Base-by-base conservation (phyloP, 2,113 vertebrate species). In the Gnathonemus longibarbis region DNA sequence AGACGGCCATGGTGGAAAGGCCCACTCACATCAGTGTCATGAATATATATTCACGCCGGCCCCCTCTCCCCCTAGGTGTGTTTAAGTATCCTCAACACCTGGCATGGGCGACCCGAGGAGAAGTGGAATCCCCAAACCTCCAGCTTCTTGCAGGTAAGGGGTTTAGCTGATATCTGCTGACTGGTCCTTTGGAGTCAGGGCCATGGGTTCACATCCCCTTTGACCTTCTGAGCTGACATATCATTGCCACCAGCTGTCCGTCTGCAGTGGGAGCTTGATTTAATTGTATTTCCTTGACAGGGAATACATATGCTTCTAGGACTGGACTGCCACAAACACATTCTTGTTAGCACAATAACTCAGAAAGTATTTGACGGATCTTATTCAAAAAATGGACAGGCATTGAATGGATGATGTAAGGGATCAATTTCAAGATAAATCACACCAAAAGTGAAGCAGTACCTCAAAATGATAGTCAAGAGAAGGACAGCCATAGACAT, bases 71-170 rank as follows among this genome's bases (percentile, higher is more conserved):
- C 91, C 90, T 92, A 99, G 98, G 98, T 99, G 90, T 99, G 98
- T 96, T 98, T 99, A 98, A 99, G 98, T 93, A 99, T 99, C 93
- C 97, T 99, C 84, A 99, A 99, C 94, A 99, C 98, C 0, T 99
- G 98, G 98, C 98, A 99, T 39, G 98, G 98, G 86, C 97, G 98
- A 94, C 98, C 98, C 27, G 98, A 99, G 95, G 98, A 99, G 93
- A 99, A 99, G 70, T 99, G 98, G 98, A 99, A 99, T 95, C 98
- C 98, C 1, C 98, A 99, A 91, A 99, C 98, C 90, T 99, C 98
- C 92, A 99, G 98, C 94, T 99, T 99, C 96, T 96, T 99, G 95
- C 98, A 99, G 97, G 98, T 98, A 93, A 96, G 96, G 88, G 17
- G 27, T 70, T 66, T 62, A 88, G 39, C 56, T 62, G 27, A 56